A percentile compares a stretch with the other conserved stretches of the same genome.
These are phyloP conservation scores for Andricus grossulariae DNA, from an alignment of 1,140 invertebrate species.

Conservation along the genomic window DNA sequence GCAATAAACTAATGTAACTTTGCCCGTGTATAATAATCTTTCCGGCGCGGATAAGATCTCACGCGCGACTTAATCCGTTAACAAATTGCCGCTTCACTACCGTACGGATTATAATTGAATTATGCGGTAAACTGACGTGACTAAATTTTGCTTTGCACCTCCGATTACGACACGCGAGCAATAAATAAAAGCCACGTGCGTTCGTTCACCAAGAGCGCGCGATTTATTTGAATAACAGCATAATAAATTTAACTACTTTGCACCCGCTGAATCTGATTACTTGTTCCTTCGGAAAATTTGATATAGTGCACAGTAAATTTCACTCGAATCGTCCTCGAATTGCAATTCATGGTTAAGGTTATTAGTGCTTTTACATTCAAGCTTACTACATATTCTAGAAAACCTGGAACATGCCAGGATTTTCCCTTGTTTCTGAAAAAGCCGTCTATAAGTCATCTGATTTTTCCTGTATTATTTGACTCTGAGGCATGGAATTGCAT, in stretches of 20 bases:
- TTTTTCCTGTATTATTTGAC: too few species aligned
- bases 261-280: too few species aligned
- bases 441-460: too few species aligned
- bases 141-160: conserved; percentile 6
- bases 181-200: conserved; percentile 21
- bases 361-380: too few species aligned
- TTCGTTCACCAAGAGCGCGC: neutral
- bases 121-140: conserved; percentile 27
- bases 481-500: neutral
- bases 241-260: neutral
- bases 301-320: too few species aligned
- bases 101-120: conserved; percentile 26
- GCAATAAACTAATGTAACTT: conserved; percentile 39
- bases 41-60: neutral
- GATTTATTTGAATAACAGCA: conserved; percentile 4
- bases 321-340: too few species aligned
- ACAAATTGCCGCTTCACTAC: conserved; percentile 25
- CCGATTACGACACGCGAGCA: conserved; percentile 22
- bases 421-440: too few species aligned
- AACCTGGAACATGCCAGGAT: too few species aligned
- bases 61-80: conserved; percentile 14
- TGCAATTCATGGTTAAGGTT: too few species aligned
- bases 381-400: too few species aligned
- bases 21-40: neutral
- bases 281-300: too few species aligned